Evolutionary conservation across 1,140 invertebrate species (phyloP).

Genomic region (Pogonus chalceus): DNA sequence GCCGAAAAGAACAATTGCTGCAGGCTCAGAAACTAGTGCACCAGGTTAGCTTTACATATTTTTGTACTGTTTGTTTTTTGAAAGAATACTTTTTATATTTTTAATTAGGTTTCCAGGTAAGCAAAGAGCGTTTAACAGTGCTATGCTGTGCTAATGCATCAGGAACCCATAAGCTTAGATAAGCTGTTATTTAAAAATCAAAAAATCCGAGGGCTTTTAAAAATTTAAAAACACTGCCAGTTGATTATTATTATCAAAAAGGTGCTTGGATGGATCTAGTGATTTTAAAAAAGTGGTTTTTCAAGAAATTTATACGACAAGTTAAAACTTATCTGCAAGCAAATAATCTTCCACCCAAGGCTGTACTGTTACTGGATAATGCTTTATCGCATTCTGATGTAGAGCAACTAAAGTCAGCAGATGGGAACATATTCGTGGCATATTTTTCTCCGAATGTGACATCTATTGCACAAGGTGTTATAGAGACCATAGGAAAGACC

Average conservation of each 20-base stretch:
- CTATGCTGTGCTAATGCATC: constrained; percentile 22
- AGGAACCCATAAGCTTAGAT: constrained; percentile 24
- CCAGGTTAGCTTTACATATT: constrained; percentile 6
- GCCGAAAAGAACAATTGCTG: constrained; percentile 27
- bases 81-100: neutral
- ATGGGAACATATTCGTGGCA: constrained; percentile 18
- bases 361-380: constrained; percentile 32
- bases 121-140: constrained; percentile 24
- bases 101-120: constrained; percentile 26
- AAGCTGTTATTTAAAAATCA: constrained; percentile 25
- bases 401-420: constrained; percentile 15
- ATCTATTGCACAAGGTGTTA: constrained; percentile 10
- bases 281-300: constrained; percentile 32
- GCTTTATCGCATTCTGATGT: constrained; percentile 21
- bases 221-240: constrained; percentile 23
- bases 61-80: constrained; percentile 15
- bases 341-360: constrained; percentile 27
- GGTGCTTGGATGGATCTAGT: constrained; percentile 27
- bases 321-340: constrained; percentile 24
- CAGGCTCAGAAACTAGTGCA: constrained; percentile 22
- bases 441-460: constrained; percentile 14
- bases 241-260: constrained; percentile 26
- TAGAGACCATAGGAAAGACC: constrained; percentile 9
- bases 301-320: constrained; percentile 24
- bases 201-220: constrained; percentile 27